Evolutionary conservation across 2,797 vertebrate genomes (phyloP).

Genomic region (Rhynchotus rufescens): DNA sequence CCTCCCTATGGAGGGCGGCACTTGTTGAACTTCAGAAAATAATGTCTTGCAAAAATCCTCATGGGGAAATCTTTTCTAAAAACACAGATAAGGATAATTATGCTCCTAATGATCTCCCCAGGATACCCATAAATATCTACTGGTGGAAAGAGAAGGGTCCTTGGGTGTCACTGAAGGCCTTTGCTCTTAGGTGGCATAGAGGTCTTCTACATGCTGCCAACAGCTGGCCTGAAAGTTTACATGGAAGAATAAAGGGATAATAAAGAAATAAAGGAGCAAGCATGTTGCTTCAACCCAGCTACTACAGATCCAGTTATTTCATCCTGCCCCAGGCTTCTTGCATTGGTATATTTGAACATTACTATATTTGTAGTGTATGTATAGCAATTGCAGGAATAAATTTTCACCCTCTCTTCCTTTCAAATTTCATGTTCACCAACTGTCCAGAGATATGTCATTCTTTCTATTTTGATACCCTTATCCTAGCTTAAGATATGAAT

Average conservation of each 20-base stretch:
- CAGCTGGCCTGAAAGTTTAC: not conserved
- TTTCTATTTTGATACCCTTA: not conserved
- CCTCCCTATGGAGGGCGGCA: conserved; percentile 1
- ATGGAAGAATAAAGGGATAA: not conserved
- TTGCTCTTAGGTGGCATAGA: not conserved
- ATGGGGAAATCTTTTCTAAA: not conserved
- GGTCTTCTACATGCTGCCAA: not conserved
- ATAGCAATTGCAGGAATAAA: conserved; percentile 46
- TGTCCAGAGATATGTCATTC: not conserved
- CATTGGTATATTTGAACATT: conserved; percentile 36
- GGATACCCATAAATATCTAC: not conserved
- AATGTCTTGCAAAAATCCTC: not conserved
- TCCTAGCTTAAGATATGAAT: not conserved
- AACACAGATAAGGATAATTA: not conserved
- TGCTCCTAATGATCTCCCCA: not conserved
- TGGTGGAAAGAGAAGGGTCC: not conserved
- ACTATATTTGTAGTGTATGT: conserved; percentile 45
- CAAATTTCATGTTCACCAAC: conserved; percentile 33
- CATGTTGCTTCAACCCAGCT: not conserved
- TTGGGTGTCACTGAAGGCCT: not conserved
- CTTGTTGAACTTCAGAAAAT: conserved; percentile 37
- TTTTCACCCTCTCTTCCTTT: conserved; percentile 17
- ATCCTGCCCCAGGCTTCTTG: conserved; percentile 61
- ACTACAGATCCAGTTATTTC: conserved; percentile 19
- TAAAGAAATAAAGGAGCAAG: conserved; percentile 10